These are phyloP conservation scores for Drosophila equinoxialis DNA, from an alignment of 1,140 invertebrate genomes.

Conservation along the genomic window DNA sequence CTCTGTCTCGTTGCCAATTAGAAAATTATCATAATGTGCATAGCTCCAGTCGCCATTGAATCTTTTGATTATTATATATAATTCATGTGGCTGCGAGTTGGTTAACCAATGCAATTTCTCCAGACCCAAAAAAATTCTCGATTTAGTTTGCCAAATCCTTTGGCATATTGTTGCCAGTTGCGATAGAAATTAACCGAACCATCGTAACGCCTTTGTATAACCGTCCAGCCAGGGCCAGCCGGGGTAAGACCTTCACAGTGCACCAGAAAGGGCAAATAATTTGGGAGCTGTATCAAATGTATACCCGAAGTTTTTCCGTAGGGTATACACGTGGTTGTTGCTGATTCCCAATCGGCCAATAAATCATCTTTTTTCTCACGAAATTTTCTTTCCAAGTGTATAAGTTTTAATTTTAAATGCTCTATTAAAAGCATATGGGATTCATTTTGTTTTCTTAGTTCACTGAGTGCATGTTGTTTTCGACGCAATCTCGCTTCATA, in stretches of 20 bases:
- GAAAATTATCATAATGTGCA: slow-evolving; percentile 87
- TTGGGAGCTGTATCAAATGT: slow-evolving; percentile 54
- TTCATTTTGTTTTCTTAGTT: slow-evolving; percentile 46
- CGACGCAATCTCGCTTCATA: slow-evolving; percentile 54
- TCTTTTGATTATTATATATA: slow-evolving; percentile 87
- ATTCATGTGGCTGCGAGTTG: slow-evolving; percentile 85
- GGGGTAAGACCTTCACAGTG: slow-evolving; percentile 48
- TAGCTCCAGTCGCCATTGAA: slow-evolving; percentile 84
- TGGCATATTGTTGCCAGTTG: slow-evolving; percentile 86
- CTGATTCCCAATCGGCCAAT: slow-evolving; percentile 64
- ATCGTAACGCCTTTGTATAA: slow-evolving; percentile 86
- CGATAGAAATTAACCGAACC: slow-evolving; percentile 87
- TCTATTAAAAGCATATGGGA: slow-evolving; percentile 40
- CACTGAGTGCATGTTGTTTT: slow-evolving; percentile 47
- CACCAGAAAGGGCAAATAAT: slow-evolving; percentile 61
- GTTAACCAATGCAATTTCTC: slow-evolving; percentile 86
- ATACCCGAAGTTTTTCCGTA: slow-evolving; percentile 43
- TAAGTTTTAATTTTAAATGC: slow-evolving; percentile 34
- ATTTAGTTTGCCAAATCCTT: slow-evolving; percentile 86
- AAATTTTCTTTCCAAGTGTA: slow-evolving; percentile 39
- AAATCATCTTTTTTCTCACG: slow-evolving; percentile 62
- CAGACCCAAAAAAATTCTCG: slow-evolving; percentile 87
- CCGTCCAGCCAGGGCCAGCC: slow-evolving; percentile 85
- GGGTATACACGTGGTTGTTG: slow-evolving; percentile 56
- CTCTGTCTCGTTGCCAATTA: slow-evolving; percentile 86